Conservation (phyloP, 2,888 invertebrate species). For the Euclidia mi region DNA sequence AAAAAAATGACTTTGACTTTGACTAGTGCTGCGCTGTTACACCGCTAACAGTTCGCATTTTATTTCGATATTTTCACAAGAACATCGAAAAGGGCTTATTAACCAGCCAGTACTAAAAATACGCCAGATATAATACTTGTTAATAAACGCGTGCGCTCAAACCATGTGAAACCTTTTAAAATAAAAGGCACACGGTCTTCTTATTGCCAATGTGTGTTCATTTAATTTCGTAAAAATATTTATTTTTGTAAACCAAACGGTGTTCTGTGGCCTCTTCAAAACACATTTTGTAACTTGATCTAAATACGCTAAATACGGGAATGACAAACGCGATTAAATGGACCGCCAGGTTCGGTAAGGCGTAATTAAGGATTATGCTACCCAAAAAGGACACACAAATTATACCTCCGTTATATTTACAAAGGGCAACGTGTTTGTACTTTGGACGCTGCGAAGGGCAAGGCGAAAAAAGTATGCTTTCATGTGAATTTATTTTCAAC, state of each 20-base stretch:
- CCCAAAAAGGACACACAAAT: constrained; percentile 60
- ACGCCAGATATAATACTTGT: background rate
- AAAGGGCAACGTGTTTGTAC: constrained; percentile 36
- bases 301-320: constrained; percentile 65
- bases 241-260: constrained; percentile 41
- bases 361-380: constrained; percentile 69
- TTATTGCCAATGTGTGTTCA: no score
- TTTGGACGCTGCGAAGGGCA: constrained; percentile 16
- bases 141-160: background rate
- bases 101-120: background rate
- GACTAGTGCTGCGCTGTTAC: background rate
- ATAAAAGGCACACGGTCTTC: constrained; percentile 21
- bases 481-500: background rate
- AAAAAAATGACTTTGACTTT: no score
- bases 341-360: constrained; percentile 58
- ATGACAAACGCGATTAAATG: constrained; percentile 66
- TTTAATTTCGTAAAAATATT: no score
- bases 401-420: constrained; percentile 48
- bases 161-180: constrained; percentile 17
- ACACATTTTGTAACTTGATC: constrained; percentile 61
- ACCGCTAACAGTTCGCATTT: background rate
- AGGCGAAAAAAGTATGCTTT: constrained; percentile 9
- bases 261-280: constrained; percentile 43
- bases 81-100: no score
- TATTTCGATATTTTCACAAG: background rate